Evolutionary conservation across 2,113 vertebrate genomes (phyloP), one percentile per base, ranked within the genome.

Genomic region (Calidris pygmaea): DNA sequence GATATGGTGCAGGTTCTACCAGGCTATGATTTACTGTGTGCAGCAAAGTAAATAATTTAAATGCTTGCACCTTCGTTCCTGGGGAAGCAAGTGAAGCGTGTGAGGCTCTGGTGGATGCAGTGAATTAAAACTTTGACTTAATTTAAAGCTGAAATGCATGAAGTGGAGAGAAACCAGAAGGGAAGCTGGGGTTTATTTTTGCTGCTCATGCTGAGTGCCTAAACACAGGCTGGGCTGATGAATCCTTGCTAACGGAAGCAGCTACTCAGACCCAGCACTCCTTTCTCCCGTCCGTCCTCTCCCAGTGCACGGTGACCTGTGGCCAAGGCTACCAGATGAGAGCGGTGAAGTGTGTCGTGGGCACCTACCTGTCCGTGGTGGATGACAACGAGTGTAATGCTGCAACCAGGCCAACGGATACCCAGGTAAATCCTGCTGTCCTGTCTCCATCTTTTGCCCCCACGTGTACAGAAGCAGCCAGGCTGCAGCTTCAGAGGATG

Each of bases 241-340:
- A 81, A 86, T 58, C 29, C 34, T 78, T 89, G 50, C 39, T 59
- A 78, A 63, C 14, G 2, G 15, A 87, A 86, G 65, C 65, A 62
- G 35, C 45, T 82, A 24, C 75, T 93, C 74, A 93, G 39, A 87
- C 37, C 67, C 41, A 52, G 45, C 41, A 5, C 32, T 81, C 85
- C 67, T 94, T 62, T 95, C 52, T 84, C 22, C 14, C 10, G 3
- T 8, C 75, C 95, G 35, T 83, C 43, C 83, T 72, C 22, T 71
- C 90, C 35, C 95, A 99, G 99, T 99, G 99, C 98, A 99, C 99
- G 9, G 97, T 98, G 90, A 99, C 99, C 27, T 99, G 99, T 95
- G 99, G 99, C 67, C 98, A 98, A 79, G 99, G 99, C 70, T 99
- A 99, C 97, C 99, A 99, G 96, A 99, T 98, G 97, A 98, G 99